Evolutionary conservation across 2,797 vertebrate species (phyloP), one percentile per base, ranked within the genome.

Genomic region (Distichodus sexfasciatus): DNA sequence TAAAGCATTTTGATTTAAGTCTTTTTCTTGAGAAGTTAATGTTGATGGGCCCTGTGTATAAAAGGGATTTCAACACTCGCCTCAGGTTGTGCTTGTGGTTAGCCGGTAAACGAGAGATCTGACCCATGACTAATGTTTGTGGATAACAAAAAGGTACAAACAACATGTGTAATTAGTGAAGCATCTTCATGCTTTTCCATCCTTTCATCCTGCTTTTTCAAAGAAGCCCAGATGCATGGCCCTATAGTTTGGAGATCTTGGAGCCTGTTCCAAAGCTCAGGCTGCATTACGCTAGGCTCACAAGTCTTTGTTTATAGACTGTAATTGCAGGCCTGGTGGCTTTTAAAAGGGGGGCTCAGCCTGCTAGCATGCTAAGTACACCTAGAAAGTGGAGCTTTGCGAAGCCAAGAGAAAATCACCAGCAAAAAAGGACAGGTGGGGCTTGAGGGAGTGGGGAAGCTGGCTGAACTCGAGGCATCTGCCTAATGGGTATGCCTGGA

Each of bases 201-300:
- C 70, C 83, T 81, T 82, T 81, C 43, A 79, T 81, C 75, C 69
- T 50, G 9, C 15, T n/a, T 10, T 69, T 31, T 83, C 48, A 74
- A 75, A 81, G 76, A 80, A 75, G 82, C 76, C 12, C 24, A 7
- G 1, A 15, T 40, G 68, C 60, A 63, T 54, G 3, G 81, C 86
- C 87, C 87, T 91, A 74, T 88, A 90, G 76, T 89, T 89, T 88
- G 66, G 62, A 77, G 77, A 73, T 78, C 84, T 86, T 86, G 72
- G 65, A 72, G 77, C 72, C 79, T 79, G 82, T 81, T 71, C 82
- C 81, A 81, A 81, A 77, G 71, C 79, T 71, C 67, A 40, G 38
- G 74, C 23, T 71, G 82, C 81, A 84, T 86, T 88, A 89, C 26
- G 2, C 76, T n/a, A 69, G 68, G 67, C 76, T 79, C 80, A 75